Evolutionary conservation across 1,140 invertebrate genomes (phyloP), one percentile per base, ranked within the genome.

Genomic region (Nebria ingens): DNA sequence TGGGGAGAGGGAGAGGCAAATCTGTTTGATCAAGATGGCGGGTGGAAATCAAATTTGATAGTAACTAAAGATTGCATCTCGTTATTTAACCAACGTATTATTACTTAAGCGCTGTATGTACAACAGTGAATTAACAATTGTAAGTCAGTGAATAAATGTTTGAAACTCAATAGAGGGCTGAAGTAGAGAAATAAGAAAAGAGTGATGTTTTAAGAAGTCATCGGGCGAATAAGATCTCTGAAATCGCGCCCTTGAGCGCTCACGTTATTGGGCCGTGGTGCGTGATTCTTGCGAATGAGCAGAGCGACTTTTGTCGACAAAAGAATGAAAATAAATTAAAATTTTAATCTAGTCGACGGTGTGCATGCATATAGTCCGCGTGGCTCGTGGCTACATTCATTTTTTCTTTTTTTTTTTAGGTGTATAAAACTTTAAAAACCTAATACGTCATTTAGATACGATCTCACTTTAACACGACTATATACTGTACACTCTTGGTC

Each of bases 381-480:
- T 60, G 62, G 62, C 62, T 64, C 64, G 64, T 65, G 61, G 62
- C 59, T 60, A 58, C 61, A 52, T 62, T 63, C 21, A 12, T 64
- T 62, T 62, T 65, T 38, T 20, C 61, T 51, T 62, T 63, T 17
- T 19, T 64, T 62, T 62, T 65, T 38, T 20, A 61, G 58, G 59
- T 58, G 57, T 60, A 59, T 59, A 60, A 65, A 64, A 61, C 61
- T 64, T 64, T 61, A 65, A 65, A 65, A 64, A 65, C 63, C 61
- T 65, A 65, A 65, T 65, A 64, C 62, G 64, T 64, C 61, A 65
- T 65, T 63, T 61, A 65, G 64, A 65, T 65, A 64, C 23, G 55
- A 65, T 65, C 64, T 63, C 50, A 51, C 56, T 61, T 60, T 62
- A 64, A 61, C 61, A 53, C 58, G 59, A 61, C 40, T 45, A 45